phyloP scores from a whole-genome alignment of 92 coral and sea anemone species.

The Porites rus region DNA sequence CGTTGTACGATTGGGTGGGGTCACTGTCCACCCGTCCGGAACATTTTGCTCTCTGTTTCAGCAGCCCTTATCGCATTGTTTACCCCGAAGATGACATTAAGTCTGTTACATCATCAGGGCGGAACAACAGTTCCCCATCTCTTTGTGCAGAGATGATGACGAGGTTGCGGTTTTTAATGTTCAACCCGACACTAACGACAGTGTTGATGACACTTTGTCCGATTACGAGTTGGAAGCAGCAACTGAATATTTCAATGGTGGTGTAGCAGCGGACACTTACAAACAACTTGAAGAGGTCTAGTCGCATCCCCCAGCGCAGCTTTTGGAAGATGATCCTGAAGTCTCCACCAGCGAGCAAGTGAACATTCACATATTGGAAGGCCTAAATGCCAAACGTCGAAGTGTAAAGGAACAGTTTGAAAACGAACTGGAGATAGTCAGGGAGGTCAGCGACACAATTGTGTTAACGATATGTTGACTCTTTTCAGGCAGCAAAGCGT shows the following conservation, averaged over 20 bases:
- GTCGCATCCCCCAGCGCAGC: constrained; percentile 40
- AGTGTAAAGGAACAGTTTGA: constrained; percentile 6
- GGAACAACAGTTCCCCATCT: constrained; percentile 13
- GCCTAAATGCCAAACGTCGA: constrained; percentile 23
- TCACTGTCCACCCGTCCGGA: constrained; percentile 48
- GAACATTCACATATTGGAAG: constrained; percentile 18
- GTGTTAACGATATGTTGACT: constrained; percentile 54
- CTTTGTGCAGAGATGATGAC: constrained; percentile 25
- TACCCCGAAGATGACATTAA: constrained; percentile 35
- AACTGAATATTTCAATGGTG: neutral
- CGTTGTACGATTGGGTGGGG: constrained; percentile 63
- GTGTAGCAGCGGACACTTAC: neutral
- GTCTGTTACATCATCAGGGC: constrained; percentile 19
- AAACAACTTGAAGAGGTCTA: constrained; percentile 9
- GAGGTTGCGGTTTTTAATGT: constrained; percentile 39
- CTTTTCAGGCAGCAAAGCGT: constrained; percentile 53
- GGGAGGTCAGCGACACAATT: constrained; percentile 47
- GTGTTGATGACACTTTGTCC: neutral
- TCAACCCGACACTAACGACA: constrained; percentile 1
- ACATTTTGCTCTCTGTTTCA: constrained; percentile 27
- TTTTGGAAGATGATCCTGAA: constrained; percentile 45
- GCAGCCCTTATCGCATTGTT: constrained; percentile 11
- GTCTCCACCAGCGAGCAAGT: constrained; percentile 12
- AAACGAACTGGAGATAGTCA: neutral
- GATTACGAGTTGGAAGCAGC: neutral